Base-by-base conservation (phyloP, 2,113 vertebrate species). In the Proterorhinus semilunaris region DNA sequence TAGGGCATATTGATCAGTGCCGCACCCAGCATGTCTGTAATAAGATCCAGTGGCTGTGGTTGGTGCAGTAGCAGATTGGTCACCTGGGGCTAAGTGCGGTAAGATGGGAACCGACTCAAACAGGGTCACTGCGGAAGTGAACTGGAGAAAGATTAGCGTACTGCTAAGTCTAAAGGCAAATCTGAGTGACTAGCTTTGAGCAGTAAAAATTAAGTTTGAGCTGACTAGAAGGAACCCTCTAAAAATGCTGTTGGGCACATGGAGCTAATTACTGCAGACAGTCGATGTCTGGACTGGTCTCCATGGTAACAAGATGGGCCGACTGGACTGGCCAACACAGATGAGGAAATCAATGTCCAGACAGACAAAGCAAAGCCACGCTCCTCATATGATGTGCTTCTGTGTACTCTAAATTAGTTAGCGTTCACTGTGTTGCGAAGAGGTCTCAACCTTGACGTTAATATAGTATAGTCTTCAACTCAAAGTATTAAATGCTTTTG, bases 271-370 rank as follows among this genome's bases (percentile, higher is more conserved):
- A 85, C 84, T 88, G 79, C 88, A 89, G 86, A 86, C 84, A 62
- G 81, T 81, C 84, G 72, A 72, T 83, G 88, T 91, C 90, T 89
- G 86, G 82, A 85, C 77, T 77, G 73, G 65, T 91, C 84, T 83
- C 90, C 87, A 89, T 90, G 86, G 90, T 83, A 89, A 91, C 87
- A 77, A 83, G 84, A 88, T 78, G 79, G 85, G 82, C 80, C 66
- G 61, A 74, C 81, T 71, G 51, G 65, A 71, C 80, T 48, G 79
- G 84, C 79, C 81, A 73, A 67, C 50, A 70, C 77, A 78, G 78
- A 72, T 62, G 36, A 83, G 69, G 67, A 87, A 90, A 90, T 91
- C 88, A 78, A 89, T 90, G 80, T 83, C 67, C 71, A 86, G 66
- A 57, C 78, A 80, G 74, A 79, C 81, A 77, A 82, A 82, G 76